Evolutionary conservation across 2,888 invertebrate species (phyloP).

Genomic region (Cephus nigrinus): DNA sequence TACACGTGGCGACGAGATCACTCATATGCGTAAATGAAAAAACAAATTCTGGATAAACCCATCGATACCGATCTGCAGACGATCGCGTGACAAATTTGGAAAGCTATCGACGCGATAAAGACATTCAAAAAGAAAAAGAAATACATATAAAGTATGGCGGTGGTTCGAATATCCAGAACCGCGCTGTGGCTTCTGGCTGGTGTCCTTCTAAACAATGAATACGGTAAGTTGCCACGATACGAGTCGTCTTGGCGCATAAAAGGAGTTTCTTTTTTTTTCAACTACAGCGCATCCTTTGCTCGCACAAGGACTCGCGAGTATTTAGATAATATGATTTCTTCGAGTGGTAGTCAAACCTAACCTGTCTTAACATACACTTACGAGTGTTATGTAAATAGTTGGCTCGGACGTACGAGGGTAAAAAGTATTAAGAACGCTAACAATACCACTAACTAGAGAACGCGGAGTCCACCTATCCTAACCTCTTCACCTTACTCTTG

Average conservation of each 20-base stretch:
- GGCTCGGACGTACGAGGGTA: conserved; percentile 19
- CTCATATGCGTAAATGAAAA: no score
- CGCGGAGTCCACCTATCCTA: not conserved
- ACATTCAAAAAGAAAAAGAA: no score
- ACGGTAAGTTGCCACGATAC: not conserved
- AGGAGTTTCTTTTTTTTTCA: not conserved
- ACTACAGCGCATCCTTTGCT: conserved; percentile 3
- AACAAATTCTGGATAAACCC: no score
- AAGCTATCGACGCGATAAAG: no score
- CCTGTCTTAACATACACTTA: conserved; percentile 36
- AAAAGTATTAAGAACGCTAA: conserved; percentile 26
- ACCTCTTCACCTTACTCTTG: no score
- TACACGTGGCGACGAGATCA: not conserved
- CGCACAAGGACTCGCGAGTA: conserved; percentile 26
- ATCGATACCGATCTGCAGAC: no score
- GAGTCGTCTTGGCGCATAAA: not conserved
- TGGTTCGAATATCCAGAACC: no score
- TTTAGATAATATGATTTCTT: conserved; percentile 53
- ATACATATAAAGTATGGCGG: no score
- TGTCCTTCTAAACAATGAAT: not conserved
- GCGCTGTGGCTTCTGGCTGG: not conserved
- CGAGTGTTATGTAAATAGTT: conserved; percentile 51
- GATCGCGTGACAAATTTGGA: no score
- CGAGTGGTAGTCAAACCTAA: conserved; percentile 49
- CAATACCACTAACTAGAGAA: conserved; percentile 33